A percentile compares a stretch with the other conserved stretches of the same genome.
These are phyloP conservation scores for Pachydiplax longipennis DNA, from an alignment of 2,888 invertebrate species.

Conservation along the genomic window DNA sequence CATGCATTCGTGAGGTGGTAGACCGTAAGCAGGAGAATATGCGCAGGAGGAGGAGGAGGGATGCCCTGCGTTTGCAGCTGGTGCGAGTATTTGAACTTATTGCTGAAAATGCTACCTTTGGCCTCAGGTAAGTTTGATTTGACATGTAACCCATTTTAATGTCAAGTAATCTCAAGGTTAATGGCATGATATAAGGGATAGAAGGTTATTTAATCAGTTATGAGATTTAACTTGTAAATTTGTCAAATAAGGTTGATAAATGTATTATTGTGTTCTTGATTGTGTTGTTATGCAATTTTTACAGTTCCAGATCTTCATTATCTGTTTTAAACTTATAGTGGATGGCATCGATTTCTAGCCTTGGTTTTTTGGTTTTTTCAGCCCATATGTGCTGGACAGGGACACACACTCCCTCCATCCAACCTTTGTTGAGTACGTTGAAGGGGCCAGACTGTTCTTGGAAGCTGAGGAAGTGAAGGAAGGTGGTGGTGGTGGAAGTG, in stretches of 20 bases:
- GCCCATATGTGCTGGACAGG: constrained; percentile 82
- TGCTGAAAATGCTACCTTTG: constrained; percentile 90
- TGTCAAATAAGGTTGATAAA: too few species aligned
- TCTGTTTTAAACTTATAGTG: too few species aligned
- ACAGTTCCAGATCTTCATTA: too few species aligned
- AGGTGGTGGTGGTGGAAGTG: constrained; percentile 54
- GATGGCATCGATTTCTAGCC: neutral
- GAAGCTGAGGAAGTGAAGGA: constrained; percentile 96
- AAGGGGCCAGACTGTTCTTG: constrained; percentile 88
- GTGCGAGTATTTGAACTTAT: constrained; percentile 91
- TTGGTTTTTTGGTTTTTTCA: constrained; percentile 56
- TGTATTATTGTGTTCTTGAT: too few species aligned
- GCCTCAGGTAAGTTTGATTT: constrained; percentile 66
- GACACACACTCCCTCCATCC: constrained; percentile 85
- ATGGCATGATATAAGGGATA: too few species aligned
- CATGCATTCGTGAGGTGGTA: constrained; percentile 92
- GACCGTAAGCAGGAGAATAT: constrained; percentile 98
- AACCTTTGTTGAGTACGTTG: constrained; percentile 92
- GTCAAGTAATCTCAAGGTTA: too few species aligned
- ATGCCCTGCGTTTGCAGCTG: constrained; percentile 89
- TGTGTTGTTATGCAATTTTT: too few species aligned
- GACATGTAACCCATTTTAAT: neutral
- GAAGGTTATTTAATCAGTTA: too few species aligned
- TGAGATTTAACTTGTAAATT: too few species aligned
- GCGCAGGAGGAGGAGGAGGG: constrained; percentile 86